Conservation (phyloP, 2,797 vertebrate genomes). For the Streptopelia turtur region DNA sequence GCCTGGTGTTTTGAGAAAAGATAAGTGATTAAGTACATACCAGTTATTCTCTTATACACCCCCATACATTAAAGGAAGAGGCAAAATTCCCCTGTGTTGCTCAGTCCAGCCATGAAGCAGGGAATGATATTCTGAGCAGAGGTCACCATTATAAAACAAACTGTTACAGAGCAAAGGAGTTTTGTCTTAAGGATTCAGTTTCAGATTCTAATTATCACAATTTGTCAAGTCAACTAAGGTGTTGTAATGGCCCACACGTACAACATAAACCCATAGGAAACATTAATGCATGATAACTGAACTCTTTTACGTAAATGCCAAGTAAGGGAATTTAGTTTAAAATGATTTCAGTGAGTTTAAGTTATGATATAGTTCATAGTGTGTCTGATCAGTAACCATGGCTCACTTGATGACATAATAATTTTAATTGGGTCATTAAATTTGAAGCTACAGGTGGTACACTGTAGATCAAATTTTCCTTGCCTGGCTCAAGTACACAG, state of each 20-base stretch:
- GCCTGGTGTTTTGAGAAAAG: not conserved
- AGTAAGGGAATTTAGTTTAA: not conserved
- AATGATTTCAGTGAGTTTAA: not conserved
- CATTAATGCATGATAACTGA: not conserved
- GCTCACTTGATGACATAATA: not conserved
- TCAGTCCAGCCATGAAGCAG: not conserved
- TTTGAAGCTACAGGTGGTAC: not conserved
- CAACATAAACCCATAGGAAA: not conserved
- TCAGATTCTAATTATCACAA: not conserved
- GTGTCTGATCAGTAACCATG: not conserved
- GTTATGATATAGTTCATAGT: not conserved
- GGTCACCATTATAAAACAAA: not conserved
- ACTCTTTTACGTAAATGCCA: not conserved
- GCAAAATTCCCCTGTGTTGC: not conserved
- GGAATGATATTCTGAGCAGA: not conserved
- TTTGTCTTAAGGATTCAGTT: not conserved
- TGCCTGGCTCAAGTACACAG: not conserved
- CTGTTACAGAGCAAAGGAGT: not conserved
- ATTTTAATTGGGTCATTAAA: slow-evolving; percentile 13
- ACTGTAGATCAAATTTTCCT: not conserved
- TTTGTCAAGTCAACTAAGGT: not conserved
- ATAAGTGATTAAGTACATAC: not conserved
- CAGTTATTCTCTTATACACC: not conserved
- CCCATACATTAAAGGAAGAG: not conserved
- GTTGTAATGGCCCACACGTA: not conserved